Evolutionary conservation across 2,113 vertebrate genomes (phyloP).

Genomic region (Gambusia holbrooki): DNA sequence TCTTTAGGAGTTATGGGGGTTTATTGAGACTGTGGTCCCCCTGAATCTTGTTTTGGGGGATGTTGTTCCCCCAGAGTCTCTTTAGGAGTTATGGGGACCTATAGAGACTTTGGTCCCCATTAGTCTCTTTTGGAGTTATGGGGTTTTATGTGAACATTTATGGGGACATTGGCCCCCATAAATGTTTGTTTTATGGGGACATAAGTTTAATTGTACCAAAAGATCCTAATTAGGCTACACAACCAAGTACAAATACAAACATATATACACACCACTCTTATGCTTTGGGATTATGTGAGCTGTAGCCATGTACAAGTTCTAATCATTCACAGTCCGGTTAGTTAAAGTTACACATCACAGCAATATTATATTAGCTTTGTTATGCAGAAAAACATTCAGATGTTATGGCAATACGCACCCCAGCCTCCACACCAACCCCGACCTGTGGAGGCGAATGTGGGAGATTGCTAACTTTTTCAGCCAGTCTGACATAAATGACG

Average conservation of each 20-base stretch:
- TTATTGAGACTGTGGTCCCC: background rate
- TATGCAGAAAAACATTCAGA: conserved; percentile 55
- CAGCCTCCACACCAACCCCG: too few relatives aligned
- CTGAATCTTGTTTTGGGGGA: background rate
- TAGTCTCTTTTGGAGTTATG: too few relatives aligned
- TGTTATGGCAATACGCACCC: conserved; percentile 28
- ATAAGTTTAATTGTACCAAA: background rate
- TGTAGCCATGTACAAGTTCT: conserved; percentile 46
- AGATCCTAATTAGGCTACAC: background rate
- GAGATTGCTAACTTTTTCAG: conserved; percentile 52
- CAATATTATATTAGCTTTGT: conserved; percentile 64
- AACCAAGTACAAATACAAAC: conserved; percentile 10
- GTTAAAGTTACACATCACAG: conserved; percentile 67
- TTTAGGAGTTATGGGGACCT: too few relatives aligned
- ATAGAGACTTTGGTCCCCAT: too few relatives aligned
- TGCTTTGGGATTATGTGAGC: conserved; percentile 49
- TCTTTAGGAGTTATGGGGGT: too few relatives aligned
- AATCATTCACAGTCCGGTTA: conserved; percentile 66
- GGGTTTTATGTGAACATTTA: too few relatives aligned
- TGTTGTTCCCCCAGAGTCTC: too few relatives aligned
- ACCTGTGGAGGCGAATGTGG: conserved; percentile 48
- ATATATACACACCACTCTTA: conserved; percentile 9
- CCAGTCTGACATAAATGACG: conserved; percentile 27
- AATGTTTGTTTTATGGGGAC: too few relatives aligned
- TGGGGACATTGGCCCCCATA: too few relatives aligned